These are phyloP conservation scores for Ruditapes philippinarum DNA, from an alignment of 1,140 invertebrate genomes.

Conservation along the genomic window DNA sequence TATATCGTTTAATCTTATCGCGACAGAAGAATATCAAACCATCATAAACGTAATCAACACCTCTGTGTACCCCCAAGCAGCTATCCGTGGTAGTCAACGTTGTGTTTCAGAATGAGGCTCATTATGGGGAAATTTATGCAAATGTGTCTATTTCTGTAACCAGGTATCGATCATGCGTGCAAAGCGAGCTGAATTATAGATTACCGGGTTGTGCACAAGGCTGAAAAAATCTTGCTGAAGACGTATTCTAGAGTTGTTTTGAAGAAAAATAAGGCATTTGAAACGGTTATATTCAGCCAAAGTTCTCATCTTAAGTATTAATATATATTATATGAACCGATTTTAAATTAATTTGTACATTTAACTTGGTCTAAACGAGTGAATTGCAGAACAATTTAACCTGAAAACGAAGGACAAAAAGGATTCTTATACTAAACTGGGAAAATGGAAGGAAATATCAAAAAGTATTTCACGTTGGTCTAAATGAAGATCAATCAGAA, in stretches of 20 bases:
- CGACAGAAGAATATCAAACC: no score
- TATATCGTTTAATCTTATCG: no score
- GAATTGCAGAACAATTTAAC: constrained; percentile 7
- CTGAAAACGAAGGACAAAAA: constrained; percentile 21
- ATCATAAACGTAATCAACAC: no score
- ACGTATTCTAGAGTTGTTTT: constrained; percentile 9
- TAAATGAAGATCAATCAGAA: constrained; percentile 2
- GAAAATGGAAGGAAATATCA: constrained; percentile 45
- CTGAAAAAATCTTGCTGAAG: constrained; percentile 1
- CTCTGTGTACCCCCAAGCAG: neutral
- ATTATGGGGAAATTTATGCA: constrained; percentile 12
- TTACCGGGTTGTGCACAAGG: constrained; percentile 31
- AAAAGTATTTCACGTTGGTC: constrained; percentile 12
- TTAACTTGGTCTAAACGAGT: constrained; percentile 18
- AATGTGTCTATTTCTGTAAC: constrained; percentile 10
- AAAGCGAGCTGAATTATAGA: constrained; percentile 33
- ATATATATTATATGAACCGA: neutral
- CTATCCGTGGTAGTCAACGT: neutral
- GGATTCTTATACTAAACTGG: constrained; percentile 3
- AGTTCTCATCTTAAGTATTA: neutral
- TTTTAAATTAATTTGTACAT: neutral
- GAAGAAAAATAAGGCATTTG: constrained; percentile 26
- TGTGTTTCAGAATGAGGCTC: neutral
- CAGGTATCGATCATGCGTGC: constrained; percentile 39
- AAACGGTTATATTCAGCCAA: constrained; percentile 14